A percentile compares a stretch with the other conserved stretches of the same genome.
Conservation (phyloP, 2,888 invertebrate genomes). For the Xestia ashworthii region DNA sequence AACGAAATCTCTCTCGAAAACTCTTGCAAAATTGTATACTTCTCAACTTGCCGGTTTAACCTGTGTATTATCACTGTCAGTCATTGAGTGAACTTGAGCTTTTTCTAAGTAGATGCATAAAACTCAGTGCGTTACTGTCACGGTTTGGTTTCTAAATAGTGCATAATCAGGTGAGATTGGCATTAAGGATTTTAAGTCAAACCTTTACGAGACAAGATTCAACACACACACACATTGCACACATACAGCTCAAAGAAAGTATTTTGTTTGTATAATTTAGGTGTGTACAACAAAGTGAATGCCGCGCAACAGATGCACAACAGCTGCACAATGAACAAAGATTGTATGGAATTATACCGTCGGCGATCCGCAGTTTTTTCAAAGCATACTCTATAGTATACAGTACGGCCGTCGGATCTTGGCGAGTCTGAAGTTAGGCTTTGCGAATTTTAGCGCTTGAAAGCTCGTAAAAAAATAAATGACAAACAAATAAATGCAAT, state of each 20-base stretch:
- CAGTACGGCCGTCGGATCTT: no score
- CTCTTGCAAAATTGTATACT: not conserved
- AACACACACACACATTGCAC: not conserved
- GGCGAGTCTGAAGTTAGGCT: no score
- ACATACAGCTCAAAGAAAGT: not conserved
- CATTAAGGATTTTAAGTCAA: not conserved
- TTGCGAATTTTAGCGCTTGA: no score
- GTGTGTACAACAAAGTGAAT: not conserved
- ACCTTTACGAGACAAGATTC: not conserved
- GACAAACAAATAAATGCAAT: no score
- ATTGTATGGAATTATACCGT: not conserved
- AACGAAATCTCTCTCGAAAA: not conserved
- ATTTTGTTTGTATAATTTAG: constrained; percentile 5
- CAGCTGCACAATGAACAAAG: constrained; percentile 16
- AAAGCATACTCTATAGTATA: no score
- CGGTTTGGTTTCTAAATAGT: constrained; percentile 9
- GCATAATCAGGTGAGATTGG: no score
- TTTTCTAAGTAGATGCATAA: not conserved
- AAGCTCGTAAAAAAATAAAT: no score
- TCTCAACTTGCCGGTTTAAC: not conserved
- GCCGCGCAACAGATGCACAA: constrained; percentile 16
- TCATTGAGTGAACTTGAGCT: not conserved
- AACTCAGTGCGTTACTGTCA: not conserved
- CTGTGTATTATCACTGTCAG: not conserved
- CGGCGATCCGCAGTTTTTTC: not conserved